Evolutionary conservation across 2,113 vertebrate genomes (phyloP).

Genomic region (Neolamprologus variostigma): DNA sequence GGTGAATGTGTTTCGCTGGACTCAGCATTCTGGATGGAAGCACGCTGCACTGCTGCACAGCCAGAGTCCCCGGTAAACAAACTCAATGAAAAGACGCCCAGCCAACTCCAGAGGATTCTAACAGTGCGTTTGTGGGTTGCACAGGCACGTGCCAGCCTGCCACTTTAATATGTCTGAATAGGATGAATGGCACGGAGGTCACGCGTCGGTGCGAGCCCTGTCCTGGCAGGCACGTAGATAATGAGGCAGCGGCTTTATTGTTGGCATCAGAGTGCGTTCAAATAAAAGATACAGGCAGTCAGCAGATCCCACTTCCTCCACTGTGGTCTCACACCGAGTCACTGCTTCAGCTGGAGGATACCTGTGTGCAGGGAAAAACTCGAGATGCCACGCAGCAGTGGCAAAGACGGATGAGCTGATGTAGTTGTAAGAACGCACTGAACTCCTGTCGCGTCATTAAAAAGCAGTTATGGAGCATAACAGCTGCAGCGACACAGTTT

Average conservation of each 20-base stretch:
- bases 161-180: conserved; percentile 17
- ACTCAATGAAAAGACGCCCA: conserved; percentile 34
- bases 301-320: conserved; percentile 53
- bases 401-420: neutral
- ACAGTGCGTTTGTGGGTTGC: neutral
- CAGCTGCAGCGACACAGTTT: neutral
- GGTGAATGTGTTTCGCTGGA: conserved; percentile 30
- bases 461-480: neutral
- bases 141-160: conserved; percentile 26
- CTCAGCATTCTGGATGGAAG: conserved; percentile 41
- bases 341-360: neutral
- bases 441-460: neutral
- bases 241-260: conserved; percentile 49
- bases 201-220: neutral
- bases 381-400: neutral
- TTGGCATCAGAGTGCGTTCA: conserved; percentile 42
- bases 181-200: conserved; percentile 10
- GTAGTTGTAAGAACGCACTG: neutral
- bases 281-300: conserved; percentile 53
- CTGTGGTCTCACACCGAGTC: neutral
- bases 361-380: neutral
- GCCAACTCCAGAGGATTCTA: conserved; percentile 54
- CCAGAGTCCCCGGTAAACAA: conserved; percentile 23
- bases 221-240: conserved; percentile 23
- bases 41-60: neutral